phyloP scores from a whole-genome alignment of 2,797 vertebrate species.

The Macrochelys suwanniensis region DNA sequence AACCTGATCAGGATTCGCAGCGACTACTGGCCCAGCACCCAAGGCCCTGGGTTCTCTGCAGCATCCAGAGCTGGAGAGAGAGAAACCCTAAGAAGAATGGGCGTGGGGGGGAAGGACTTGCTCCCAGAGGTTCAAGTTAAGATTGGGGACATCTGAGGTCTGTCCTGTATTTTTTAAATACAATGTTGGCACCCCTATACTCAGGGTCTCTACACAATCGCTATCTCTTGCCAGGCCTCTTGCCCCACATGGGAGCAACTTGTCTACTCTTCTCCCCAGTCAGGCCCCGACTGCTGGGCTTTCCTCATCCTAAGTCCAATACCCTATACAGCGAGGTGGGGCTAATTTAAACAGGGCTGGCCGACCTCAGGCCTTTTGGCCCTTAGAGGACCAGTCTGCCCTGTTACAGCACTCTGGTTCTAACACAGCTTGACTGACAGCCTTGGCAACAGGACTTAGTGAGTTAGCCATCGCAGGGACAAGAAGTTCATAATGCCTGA shows the following conservation, averaged over 20 bases:
- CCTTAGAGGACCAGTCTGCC: neutral
- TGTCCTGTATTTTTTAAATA: neutral
- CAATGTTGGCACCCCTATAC: too few species aligned
- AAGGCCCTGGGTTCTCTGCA: neutral
- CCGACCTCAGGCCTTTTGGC: neutral
- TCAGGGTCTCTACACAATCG: neutral
- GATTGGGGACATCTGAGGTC: neutral
- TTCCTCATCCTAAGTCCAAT: neutral
- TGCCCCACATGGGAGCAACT: too few species aligned
- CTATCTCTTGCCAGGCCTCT: neutral
- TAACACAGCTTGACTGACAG: fast-evolving
- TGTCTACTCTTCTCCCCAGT: neutral
- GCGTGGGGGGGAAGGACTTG: neutral
- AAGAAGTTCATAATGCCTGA: neutral
- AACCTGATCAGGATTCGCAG: neutral
- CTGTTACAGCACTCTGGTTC: neutral
- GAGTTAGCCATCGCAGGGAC: neutral
- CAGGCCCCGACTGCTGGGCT: neutral
- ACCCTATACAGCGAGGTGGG: neutral
- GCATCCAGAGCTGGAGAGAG: neutral
- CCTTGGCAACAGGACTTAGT: neutral
- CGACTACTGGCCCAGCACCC: neutral
- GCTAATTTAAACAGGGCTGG: neutral
- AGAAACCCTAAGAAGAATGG: neutral
- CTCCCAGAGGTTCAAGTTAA: neutral